Evolutionary conservation across 2,888 invertebrate species (phyloP), one percentile per base, ranked within the genome.

Genomic region (Chirona hameri): DNA sequence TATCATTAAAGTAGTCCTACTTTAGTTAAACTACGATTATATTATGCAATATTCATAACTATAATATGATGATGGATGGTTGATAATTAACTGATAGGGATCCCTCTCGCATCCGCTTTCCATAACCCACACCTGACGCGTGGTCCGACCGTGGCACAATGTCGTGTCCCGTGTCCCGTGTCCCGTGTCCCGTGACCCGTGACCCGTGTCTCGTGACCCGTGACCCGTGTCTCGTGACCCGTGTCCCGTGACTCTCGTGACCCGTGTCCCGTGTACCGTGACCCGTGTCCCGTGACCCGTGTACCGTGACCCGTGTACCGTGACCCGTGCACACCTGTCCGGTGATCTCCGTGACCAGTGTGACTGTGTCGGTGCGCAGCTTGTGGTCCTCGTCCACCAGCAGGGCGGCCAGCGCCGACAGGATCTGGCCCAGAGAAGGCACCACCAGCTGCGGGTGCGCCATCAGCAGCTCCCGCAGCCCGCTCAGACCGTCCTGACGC

Each of bases 331-430:
- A 39, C 39, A 86, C 89, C 85, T 87, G 85, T 0, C 86, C 84
- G 46, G 88, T 85, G 15, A 88, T 84, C 21, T 83, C 82, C 21
- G 83, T 82, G 24, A 84, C 52, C 65, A 83, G 81, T 46, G 82
- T 82, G 57, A 82, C 76, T 15, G 83, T 81, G 29, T 82, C 57
- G 24, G 81, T 39, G 27, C 84, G 81, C 27, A 84, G 83, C 46
- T 83, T 82, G 9, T 55, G 21, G 55, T 84, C 84, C 85, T 91
- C 90, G 88, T 96, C 95, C 24, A 95, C 88, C 48, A 93, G 90
- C 48, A 95, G 89, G 14, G 92, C 91, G 0, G 93, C 90, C 2
- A 94, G 89, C 18, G 92, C 92, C 86, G 93, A 91, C 18, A 96
- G 88, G 29, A 97, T 88, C 57, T 91, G 90, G 29, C 92, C 91